A percentile compares a stretch with the other conserved stretches of the same genome.
Evolutionary conservation across 30 jellyfish, hydroid and myxozoan species (phyloP).

Genomic region (Cassiopea andromeda): DNA sequence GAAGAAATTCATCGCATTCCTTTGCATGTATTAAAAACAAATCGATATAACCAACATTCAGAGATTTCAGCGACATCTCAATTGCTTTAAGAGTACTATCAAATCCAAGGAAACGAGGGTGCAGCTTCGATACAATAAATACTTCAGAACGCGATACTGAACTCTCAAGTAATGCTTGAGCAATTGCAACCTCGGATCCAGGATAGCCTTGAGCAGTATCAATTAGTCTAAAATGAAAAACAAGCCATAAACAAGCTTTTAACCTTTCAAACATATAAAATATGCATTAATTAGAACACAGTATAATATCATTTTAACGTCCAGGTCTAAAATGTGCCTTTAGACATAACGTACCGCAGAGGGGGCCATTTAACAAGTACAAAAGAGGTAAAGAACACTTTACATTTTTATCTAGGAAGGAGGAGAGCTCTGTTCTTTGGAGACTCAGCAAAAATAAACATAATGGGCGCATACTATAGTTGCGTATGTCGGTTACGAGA

Average conservation of each 20-base stretch:
- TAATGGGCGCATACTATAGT: no score
- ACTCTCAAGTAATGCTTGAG: slow-evolving; percentile 81
- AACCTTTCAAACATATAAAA: no score
- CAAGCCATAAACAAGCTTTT: neutral
- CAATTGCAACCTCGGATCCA: slow-evolving; percentile 87
- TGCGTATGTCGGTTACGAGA: no score
- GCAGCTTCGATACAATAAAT: slow-evolving; percentile 87
- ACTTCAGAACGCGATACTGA: slow-evolving; percentile 83
- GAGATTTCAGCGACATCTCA: slow-evolving; percentile 78
- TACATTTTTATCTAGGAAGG: no score
- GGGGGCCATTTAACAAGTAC: no score
- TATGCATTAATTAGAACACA: no score
- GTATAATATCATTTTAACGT: no score
- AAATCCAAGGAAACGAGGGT: slow-evolving; percentile 90
- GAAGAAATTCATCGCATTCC: slow-evolving; percentile 86
- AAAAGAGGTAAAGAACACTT: no score
- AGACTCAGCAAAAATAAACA: no score
- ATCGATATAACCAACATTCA: slow-evolving; percentile 80
- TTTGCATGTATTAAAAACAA: slow-evolving; percentile 83
- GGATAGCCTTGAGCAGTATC: slow-evolving; percentile 96
- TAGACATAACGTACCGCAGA: no score
- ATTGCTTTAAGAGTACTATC: slow-evolving; percentile 85
- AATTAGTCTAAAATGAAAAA: slow-evolving; percentile 54
- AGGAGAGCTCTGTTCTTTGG: no score
- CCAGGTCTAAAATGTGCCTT: no score